Base-by-base conservation (phyloP, 1,140 invertebrate genomes). In the Drosophila albomicans region DNA sequence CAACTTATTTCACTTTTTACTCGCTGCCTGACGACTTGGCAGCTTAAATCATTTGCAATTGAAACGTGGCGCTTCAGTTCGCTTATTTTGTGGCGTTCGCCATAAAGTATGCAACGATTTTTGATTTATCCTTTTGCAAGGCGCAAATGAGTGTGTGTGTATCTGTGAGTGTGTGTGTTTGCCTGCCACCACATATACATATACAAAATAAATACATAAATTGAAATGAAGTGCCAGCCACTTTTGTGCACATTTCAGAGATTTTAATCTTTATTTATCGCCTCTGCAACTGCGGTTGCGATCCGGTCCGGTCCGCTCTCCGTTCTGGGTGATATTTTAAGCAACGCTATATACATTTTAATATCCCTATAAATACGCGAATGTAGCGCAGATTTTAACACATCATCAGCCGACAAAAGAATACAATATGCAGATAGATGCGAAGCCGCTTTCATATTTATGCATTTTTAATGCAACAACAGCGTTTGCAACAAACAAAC, bases 241-340 rank as follows among this genome's bases (percentile, higher is more conserved):
- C 77, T 87, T 87, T 87, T 78, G 79, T 74, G 84, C 81, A 76
- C 82, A 79, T 84, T 87, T 68, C 85, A 84, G 80, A 88, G 80
- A 89, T 87, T 87, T 87, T 87, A 87, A 87, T 87, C 84, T 87
- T 87, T 87, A 87, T 87, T 87, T 87, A 87, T 87, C 77, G 84
- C 63, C 80, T 32, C 46, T 87, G 78, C 63, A 63, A 62, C 61
- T 57, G 62, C 5, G 79, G 35, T 56, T 58, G 41, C 57, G 38
- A 41, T 61, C 4, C 45, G 35, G 49, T n/a, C n/a, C n/a, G 56
- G 43, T 66, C 51, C 41, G 35, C 43, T 15, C 8, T 38, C 35
- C 35, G 6, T n/a, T 13, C 41, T 3, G n/a, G 41, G 69, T 78
- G 74, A 66, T 86, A 73, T 80, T 64, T 78, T 84, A 84, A 84